phyloP scores from a whole-genome alignment of 1,140 invertebrate species.

The Leguminivora glycinivorella region DNA sequence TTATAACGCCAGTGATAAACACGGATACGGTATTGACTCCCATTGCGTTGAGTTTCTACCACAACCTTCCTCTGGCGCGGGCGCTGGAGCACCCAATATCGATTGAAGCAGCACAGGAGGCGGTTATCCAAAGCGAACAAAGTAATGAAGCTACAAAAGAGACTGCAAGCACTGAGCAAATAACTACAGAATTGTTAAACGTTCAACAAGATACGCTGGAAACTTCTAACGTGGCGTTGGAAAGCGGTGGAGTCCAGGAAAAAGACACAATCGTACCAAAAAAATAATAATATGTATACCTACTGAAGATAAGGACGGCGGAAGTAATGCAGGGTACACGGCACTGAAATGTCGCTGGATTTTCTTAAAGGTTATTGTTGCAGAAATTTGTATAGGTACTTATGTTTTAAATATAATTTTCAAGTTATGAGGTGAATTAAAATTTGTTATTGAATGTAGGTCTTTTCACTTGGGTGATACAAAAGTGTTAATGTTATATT shows the following conservation, averaged over 20 bases:
- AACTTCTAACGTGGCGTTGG: background rate
- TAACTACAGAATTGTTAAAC: background rate
- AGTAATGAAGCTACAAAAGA: slow-evolving; percentile 12
- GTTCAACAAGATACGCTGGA: background rate
- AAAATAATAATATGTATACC: slow-evolving; percentile 14
- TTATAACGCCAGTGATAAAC: slow-evolving; percentile 43
- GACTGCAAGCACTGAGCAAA: slow-evolving; percentile 25
- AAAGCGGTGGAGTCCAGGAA: background rate
- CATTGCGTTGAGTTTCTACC: slow-evolving; percentile 55
- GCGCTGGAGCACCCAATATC: slow-evolving; percentile 58
- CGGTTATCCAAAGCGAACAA: slow-evolving; percentile 7
- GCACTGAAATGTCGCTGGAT: background rate
- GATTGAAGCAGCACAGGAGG: slow-evolving; percentile 44
- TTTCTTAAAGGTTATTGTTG: too few relatives aligned
- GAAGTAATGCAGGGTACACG: background rate
- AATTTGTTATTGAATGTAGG: too few relatives aligned
- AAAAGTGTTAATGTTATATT: background rate
- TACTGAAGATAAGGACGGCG: background rate
- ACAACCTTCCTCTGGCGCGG: slow-evolving; percentile 56
- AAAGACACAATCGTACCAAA: slow-evolving; percentile 1
- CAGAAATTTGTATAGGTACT: too few relatives aligned
- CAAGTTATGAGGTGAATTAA: too few relatives aligned
- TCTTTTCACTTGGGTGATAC: background rate
- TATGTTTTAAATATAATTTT: too few relatives aligned
- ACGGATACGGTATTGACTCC: slow-evolving; percentile 48